Base-by-base conservation (phyloP, 2,888 invertebrate genomes). In the Lucinisca nassula region DNA sequence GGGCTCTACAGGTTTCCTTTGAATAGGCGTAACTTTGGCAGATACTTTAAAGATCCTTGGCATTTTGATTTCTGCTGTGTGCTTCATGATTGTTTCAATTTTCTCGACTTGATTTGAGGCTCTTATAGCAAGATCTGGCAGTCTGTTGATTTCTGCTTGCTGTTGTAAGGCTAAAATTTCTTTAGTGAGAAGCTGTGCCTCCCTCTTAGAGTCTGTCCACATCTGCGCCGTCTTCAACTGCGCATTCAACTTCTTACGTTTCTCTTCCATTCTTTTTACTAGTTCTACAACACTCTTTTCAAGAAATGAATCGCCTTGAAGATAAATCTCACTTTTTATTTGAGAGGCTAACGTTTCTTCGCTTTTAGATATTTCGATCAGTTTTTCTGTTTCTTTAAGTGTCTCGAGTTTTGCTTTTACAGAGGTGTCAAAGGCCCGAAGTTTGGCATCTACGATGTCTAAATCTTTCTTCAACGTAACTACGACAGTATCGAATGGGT, bases 361-460 rank as follows among this genome's bases (percentile, higher is more conserved):
- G 0, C 81, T 75, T 12, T 77, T 72, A 12, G 81, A 24, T 27
- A 84, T 85, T 21, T 88, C 90, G 0, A 86, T n/a, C 32, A 85
- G 30, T 67, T 88, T 87, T 58, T 87, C 88, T 6, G 85, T 32
- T 40, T 82, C 79, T 73, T 86, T 87, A 4, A 82, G 73, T 55
- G 85, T 87, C 61, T 90, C 87, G 83, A 88, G 78, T 84, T 85
- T 70, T 17, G 85, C 73, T 45, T 87, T 81, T 3, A 88, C 85
- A 12, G 83, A 51, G 12, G 82, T 85, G 55, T 90, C 90, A 2
- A 90, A 77, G 0, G 88, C 82, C 55, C 82, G 72, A 0, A 90
- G 88, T 30, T 87, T 81, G 45, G 84, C 86, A 30, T 90, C 90
- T 86, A 87, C 85, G 8, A 90, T 85, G 32, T 90, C 90, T 6